Evolutionary conservation across 2,797 vertebrate species (phyloP), one percentile per base, ranked within the genome.

Genomic region (Oceanodroma leucorhoa): DNA sequence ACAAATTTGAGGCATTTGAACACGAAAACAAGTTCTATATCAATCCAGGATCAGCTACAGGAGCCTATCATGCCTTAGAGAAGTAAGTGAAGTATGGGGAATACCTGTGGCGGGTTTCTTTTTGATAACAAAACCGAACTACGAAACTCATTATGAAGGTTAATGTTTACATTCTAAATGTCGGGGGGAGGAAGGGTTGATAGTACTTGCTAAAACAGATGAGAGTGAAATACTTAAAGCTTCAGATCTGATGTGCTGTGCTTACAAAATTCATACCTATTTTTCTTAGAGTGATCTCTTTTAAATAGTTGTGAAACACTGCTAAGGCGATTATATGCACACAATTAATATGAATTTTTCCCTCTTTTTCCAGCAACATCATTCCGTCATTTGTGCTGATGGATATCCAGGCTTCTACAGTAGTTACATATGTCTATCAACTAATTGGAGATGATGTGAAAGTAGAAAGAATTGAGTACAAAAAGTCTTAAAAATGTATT

Each of bases 11-110:
- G 97, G 99, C 99, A 3, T 99, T 99, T 57, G 99, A 99, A 97
- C 99, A 99, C 7, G 99, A 99, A 96, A 99, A 99, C 98, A 99
- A 99, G 97, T 99, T 99, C 98, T 99, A 99, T 94, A 99, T 99
- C 96, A 99, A 99, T 96, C 99, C 99, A 1, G 99, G 99, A 61
- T 99, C 99, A 66, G 99, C 99, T 85, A 99, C 99, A 20, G 99
- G 99, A 90, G 99, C 99, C 36, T 99, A 99, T 97, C 99, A 98
- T 54, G 99, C 99, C 95, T 98, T 99, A 98, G 99, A 99, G 97
- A 99, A 99, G 99, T 99, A 97, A 96, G 96, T 98, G 40, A 46
- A 81, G 50, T 13, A 14, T 24, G 85, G 43, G 78, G 55, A 41
- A 10, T 48, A 36, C 15, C 64, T 50, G 20, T 10, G 66, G 40